These are phyloP conservation scores for Synergus japonicus DNA, from an alignment of 2,888 invertebrate genomes.

Conservation along the genomic window DNA sequence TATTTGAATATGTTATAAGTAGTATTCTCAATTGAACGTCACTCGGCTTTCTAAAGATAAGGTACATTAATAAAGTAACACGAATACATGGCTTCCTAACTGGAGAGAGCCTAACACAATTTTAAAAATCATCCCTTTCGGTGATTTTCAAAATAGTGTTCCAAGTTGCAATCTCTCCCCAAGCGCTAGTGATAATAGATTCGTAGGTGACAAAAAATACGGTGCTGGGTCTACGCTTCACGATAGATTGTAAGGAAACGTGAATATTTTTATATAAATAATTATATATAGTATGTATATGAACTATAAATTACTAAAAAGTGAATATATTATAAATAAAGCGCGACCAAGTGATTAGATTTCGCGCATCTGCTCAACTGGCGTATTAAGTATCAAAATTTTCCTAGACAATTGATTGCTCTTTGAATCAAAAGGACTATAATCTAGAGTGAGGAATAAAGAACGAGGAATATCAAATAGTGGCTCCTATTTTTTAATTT, in stretches of 20 bases:
- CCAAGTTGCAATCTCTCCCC: constrained; percentile 42
- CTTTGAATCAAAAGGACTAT: constrained; percentile 4
- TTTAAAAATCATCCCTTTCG: not conserved
- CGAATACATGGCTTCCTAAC: constrained; percentile 20
- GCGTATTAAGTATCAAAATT: constrained; percentile 41
- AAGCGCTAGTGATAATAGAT: constrained; percentile 68
- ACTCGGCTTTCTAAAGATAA: constrained; percentile 18
- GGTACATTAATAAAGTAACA: constrained; percentile 12
- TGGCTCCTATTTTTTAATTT: not conserved
- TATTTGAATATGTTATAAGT: constrained; percentile 12
- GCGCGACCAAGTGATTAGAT: constrained; percentile 31
- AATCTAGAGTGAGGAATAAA: not conserved
- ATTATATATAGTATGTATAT: constrained; percentile 42
- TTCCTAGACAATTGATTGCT: constrained; percentile 12
- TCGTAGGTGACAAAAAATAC: constrained; percentile 60
- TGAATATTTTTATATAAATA: constrained; percentile 48
- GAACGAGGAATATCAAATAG: not conserved
- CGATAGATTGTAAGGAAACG: constrained; percentile 48
- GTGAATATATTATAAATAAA: constrained; percentile 47
- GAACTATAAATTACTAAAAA: constrained; percentile 47
- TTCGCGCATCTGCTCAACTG: constrained; percentile 45
- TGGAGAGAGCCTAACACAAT: not conserved
- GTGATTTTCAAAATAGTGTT: constrained; percentile 1
- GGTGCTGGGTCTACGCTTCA: constrained; percentile 71
- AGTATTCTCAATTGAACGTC: not conserved